These are phyloP conservation scores for Squalus acanthias DNA, from an alignment of 2,797 vertebrate species.

Conservation along the genomic window DNA sequence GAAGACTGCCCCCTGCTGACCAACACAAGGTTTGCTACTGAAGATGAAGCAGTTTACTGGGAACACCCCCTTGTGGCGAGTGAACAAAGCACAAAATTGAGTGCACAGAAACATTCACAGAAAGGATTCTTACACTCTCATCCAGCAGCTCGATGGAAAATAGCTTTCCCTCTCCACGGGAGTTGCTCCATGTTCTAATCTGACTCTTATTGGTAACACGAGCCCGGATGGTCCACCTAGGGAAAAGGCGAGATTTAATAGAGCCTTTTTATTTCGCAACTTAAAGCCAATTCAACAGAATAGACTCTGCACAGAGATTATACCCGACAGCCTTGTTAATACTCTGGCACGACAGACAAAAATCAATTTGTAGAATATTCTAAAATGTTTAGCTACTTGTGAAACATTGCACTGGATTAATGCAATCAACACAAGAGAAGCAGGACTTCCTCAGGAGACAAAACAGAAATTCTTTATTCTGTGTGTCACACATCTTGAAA, in stretches of 20 bases:
- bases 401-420: background rate
- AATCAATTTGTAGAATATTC: slow-evolving; percentile 19
- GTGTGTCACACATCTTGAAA: background rate
- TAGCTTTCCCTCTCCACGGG: slow-evolving; percentile 90
- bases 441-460: background rate
- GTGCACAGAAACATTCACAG: background rate
- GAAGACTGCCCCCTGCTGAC: slow-evolving; percentile 20
- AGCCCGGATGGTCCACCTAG: slow-evolving; percentile 90
- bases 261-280: background rate
- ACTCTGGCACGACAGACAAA: background rate
- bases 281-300: slow-evolving; percentile 26
- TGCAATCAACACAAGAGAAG: background rate
- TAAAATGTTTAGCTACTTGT: background rate
- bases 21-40: background rate
- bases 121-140: slow-evolving; percentile 75
- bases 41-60: background rate
- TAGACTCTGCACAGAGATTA: slow-evolving; percentile 7
- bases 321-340: slow-evolving; percentile 5
- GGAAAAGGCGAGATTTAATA: slow-evolving; percentile 41
- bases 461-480: background rate
- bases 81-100: slow-evolving; percentile 24
- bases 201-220: slow-evolving; percentile 88
- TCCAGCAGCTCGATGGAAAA: slow-evolving; percentile 94
- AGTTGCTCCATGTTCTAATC: slow-evolving; percentile 95
- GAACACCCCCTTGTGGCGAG: background rate